These are phyloP conservation scores for Siniperca chuatsi DNA, from an alignment of 2,113 vertebrate genomes.

Conservation along the genomic window DNA sequence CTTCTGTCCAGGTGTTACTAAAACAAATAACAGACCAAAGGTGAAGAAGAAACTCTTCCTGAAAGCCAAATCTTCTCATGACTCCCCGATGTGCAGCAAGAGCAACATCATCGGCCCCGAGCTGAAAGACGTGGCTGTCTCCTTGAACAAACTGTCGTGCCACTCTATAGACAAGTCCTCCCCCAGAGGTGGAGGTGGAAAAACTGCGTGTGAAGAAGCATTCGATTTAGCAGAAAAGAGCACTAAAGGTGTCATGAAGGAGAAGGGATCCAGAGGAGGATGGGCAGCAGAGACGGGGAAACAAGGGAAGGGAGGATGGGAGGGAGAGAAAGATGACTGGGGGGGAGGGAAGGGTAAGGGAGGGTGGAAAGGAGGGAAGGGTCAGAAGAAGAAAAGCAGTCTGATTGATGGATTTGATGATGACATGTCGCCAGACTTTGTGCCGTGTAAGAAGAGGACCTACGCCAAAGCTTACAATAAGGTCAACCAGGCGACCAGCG, in stretches of 20 bases:
- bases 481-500: not conserved
- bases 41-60: conserved; percentile 1
- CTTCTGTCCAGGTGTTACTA: not conserved
- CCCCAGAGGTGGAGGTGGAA: not conserved
- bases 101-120: accelerated
- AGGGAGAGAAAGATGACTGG: accelerated
- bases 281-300: not conserved
- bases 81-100: not conserved
- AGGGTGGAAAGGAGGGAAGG: conserved; percentile 22
- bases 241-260: not conserved
- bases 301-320: not conserved
- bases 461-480: conserved; percentile 24
- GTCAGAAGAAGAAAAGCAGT: conserved; percentile 25
- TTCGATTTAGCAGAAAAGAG: not conserved
- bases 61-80: not conserved
- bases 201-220: not conserved
- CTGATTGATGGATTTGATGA: not conserved
- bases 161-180: accelerated
- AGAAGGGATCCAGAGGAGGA: not conserved
- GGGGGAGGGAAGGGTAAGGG: not conserved
- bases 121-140: conserved; percentile 21
- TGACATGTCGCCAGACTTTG: conserved; percentile 19
- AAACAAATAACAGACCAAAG: not conserved
- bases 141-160: not conserved
- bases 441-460: conserved; percentile 40